Conservation (phyloP, 2,113 vertebrate genomes). For the Addax nasomaculatus region DNA sequence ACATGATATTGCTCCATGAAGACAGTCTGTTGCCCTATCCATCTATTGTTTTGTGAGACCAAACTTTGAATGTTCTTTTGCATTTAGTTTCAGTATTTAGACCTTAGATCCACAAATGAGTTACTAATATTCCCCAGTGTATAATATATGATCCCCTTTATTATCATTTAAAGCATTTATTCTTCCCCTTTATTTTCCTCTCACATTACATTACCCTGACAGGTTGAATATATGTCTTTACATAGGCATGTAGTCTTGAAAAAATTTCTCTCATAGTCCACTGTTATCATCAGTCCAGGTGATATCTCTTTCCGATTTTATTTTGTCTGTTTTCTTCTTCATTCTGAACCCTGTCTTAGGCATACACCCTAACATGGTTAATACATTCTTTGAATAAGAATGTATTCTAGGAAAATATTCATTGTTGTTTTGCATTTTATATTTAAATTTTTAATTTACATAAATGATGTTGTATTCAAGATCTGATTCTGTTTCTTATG, state of each 20-base stretch:
- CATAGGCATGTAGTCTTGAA: neutral
- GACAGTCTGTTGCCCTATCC: neutral
- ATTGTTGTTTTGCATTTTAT: neutral
- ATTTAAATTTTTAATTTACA: neutral
- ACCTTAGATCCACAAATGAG: neutral
- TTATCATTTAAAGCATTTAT: neutral
- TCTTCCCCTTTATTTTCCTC: neutral
- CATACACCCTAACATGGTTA: neutral
- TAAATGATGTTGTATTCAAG: neutral
- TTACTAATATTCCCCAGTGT: neutral
- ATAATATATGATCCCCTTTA: neutral
- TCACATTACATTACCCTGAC: neutral
- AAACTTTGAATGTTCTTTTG: neutral
- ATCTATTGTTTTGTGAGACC: neutral
- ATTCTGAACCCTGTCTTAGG: neutral
- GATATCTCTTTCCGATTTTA: neutral
- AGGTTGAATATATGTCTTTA: neutral
- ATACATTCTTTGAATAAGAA: neutral
- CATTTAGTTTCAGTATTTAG: slow-evolving; percentile 10
- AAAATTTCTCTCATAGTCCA: neutral
- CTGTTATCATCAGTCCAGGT: neutral
- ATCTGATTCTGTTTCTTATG: neutral
- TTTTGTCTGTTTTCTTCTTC: neutral
- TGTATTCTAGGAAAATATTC: neutral
- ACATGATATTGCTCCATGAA: neutral